Evolutionary conservation across 2,113 vertebrate species (phyloP).

Genomic region (Morone saxatilis): DNA sequence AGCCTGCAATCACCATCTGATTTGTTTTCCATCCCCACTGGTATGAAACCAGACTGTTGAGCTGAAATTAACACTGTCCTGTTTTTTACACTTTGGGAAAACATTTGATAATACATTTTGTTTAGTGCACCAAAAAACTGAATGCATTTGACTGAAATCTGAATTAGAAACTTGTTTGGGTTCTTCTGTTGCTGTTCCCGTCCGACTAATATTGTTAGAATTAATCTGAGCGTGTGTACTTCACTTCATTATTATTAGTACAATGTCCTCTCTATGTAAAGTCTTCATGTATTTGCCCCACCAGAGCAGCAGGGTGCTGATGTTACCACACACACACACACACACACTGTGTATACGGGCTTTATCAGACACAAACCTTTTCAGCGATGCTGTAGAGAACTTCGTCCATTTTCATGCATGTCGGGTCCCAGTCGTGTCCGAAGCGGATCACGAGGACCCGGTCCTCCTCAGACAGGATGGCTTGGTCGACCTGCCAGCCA

Average conservation of each 20-base stretch:
- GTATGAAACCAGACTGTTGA: background rate
- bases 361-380: conserved; percentile 84
- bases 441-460: conserved; percentile 96
- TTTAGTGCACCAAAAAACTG: no score
- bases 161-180: background rate
- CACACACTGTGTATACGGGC: rapidly evolving
- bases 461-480: conserved; percentile 98
- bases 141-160: background rate
- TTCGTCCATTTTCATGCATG: conserved; percentile 99
- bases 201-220: no score
- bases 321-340: background rate
- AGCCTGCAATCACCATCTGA: background rate
- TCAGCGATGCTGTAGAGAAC: conserved; percentile 97
- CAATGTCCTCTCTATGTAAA: background rate
- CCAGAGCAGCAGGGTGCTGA: background rate
- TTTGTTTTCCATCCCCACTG: background rate
- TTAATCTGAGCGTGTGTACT: no score
- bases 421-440: conserved; percentile 99
- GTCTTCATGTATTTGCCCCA: background rate
- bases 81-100: no score
- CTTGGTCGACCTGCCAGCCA: conserved; percentile 99
- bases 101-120: no score
- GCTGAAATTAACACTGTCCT: background rate
- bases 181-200: background rate
- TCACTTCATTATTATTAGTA: background rate